Conservation (phyloP, 2,797 vertebrate species). For the Kryptopterus vitreolus region DNA sequence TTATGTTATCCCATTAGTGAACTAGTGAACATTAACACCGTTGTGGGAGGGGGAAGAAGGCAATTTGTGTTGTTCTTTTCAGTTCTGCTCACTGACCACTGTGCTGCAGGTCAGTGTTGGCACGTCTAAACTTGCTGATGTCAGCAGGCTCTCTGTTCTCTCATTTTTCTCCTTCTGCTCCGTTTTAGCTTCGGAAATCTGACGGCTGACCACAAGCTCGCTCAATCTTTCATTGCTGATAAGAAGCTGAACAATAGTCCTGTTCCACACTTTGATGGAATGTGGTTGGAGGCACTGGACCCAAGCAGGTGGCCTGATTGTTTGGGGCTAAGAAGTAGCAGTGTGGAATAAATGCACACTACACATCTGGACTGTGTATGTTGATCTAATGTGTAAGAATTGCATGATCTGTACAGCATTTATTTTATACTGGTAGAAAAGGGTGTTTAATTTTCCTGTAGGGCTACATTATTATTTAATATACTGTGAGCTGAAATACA, state of each 20-base stretch:
- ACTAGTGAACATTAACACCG: background rate
- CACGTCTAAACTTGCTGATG: constrained; percentile 53
- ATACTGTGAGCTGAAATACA: background rate
- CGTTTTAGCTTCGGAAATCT: constrained; percentile 43
- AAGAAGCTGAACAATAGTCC: constrained; percentile 47
- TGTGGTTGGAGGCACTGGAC: constrained; percentile 20
- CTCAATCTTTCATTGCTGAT: constrained; percentile 55
- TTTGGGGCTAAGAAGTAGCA: constrained; percentile 9
- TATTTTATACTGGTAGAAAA: background rate
- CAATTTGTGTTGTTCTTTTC: constrained; percentile 24
- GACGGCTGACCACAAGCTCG: constrained; percentile 53
- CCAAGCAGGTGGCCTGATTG: constrained; percentile 8
- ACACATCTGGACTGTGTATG: background rate
- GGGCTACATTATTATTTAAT: background rate
- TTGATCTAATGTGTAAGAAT: background rate
- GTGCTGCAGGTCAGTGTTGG: constrained; percentile 28
- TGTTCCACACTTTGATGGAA: constrained; percentile 35
- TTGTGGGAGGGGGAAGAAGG: background rate
- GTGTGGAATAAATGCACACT: constrained; percentile 2
- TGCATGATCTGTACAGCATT: background rate
- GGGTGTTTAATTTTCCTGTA: background rate
- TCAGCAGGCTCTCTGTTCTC: constrained; percentile 54
- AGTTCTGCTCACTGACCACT: constrained; percentile 35
- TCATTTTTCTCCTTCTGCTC: constrained; percentile 50
- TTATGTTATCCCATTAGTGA: too few species aligned